Conservation (phyloP, 2,113 vertebrate genomes). For the Pygoscelis adeliae region DNA sequence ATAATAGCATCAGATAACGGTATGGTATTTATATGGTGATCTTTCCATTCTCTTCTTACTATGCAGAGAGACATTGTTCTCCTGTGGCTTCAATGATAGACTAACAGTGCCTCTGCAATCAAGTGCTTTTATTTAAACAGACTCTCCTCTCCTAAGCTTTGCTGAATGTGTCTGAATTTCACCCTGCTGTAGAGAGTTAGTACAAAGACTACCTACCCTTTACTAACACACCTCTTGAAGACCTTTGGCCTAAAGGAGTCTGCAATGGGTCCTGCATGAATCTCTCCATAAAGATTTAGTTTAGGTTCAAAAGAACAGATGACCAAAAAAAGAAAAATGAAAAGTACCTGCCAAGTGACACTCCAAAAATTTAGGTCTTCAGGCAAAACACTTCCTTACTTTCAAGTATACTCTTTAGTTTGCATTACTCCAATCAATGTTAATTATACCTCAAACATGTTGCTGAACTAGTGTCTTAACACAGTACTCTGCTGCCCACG, state of each 20-base stretch:
- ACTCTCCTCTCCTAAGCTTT: neutral
- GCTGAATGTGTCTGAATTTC: neutral
- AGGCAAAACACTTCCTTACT: neutral
- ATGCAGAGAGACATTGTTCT: neutral
- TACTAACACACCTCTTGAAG: neutral
- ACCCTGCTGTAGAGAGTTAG: neutral
- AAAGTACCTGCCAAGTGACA: neutral
- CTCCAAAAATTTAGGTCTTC: neutral
- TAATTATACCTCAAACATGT: neutral
- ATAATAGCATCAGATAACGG: neutral
- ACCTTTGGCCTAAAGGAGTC: neutral
- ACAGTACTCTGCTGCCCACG: neutral
- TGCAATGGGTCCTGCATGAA: neutral
- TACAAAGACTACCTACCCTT: neutral
- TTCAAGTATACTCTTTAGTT: neutral
- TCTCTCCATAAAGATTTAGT: neutral
- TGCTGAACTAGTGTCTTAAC: neutral
- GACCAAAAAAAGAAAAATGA: neutral
- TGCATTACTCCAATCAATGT: neutral
- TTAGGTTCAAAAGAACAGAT: neutral
- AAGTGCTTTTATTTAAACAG: slow-evolving; percentile 40
- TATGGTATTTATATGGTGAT: neutral
- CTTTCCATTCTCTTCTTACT: neutral
- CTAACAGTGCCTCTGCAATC: slow-evolving; percentile 12
- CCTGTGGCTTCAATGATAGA: neutral